Base-by-base conservation (phyloP, 2,888 invertebrate genomes). In the Drosophila paucipuncta region DNA sequence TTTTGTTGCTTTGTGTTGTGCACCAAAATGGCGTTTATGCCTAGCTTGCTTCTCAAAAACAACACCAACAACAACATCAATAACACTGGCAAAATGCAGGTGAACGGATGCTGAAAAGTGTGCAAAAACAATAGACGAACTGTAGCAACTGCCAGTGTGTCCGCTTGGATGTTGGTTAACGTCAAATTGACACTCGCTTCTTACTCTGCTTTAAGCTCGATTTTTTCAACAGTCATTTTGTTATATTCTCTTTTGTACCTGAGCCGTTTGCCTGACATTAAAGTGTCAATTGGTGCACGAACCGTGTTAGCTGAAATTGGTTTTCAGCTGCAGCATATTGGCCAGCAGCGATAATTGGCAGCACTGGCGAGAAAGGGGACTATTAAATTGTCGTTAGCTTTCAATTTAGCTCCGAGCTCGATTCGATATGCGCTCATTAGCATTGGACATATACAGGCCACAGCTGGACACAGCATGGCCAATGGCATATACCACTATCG, bases 321-420 rank as follows among this genome's bases (percentile, higher is more conserved):
- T 39, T 49, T 16, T 18, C 49, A 47, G 28, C 35, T 65, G 33
- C 59, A 43, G 61, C 78, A 58, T 63, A 69, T 79, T 76, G 64
- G 67, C 65, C 69, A 67, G 41, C 60, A 37, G 53, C 68, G 67
- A 62, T 83, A 83, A 77, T 85, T 89, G 77, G 65, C 74, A 53
- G 62, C 47, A n/a, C 43, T 50, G 50, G 52, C 49, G 55, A 25
- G 58, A 63, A 52, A 57, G 64, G n/a, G 31, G 70, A 60, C 76
- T 71, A 87, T 89, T 80, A 78, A 78, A 83, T 67, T 52, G 43
- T 73, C 72, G 75, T 85, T 89, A 84, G 87, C 82, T 87, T 89
- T 89, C 73, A 89, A 87, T 85, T 84, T 81, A 53, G 69, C 39
- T 35, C 33, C 72, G 58, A 76, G 69, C 68, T 78, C 71, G 70